A percentile compares a stretch with the other conserved stretches of the same genome.
Conservation (phyloP, 2,797 vertebrate species). For the Propithecus perrieri region DNA sequence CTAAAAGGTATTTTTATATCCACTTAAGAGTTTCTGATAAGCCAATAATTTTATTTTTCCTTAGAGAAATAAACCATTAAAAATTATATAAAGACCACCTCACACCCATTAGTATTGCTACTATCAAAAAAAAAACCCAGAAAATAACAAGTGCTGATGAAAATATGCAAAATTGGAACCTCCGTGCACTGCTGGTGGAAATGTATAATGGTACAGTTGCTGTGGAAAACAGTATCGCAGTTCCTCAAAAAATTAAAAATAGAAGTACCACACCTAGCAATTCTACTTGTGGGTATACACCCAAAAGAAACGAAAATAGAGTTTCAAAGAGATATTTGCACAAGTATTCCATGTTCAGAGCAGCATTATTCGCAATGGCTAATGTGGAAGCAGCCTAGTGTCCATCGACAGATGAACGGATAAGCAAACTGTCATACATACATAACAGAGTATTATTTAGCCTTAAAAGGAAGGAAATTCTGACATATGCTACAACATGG, state of each 20-base stretch:
- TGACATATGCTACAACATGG: neutral
- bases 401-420: neutral
- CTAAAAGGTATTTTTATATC: constrained; percentile 33
- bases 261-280: neutral
- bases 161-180: neutral
- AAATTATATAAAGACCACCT: neutral
- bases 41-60: neutral
- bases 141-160: neutral
- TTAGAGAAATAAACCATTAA: constrained; percentile 33
- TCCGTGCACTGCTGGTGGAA: neutral
- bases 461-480: neutral
- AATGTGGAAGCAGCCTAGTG: neutral
- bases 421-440: neutral
- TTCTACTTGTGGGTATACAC: neutral
- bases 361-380: neutral
- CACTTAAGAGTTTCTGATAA: constrained; percentile 2
- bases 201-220: neutral
- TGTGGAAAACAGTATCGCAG: neutral
- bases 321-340: neutral
- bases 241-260: constrained; percentile 27
- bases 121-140: neutral
- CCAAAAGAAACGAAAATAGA: neutral
- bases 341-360: neutral
- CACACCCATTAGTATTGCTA: neutral
- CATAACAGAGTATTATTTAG: neutral